phyloP scores from a whole-genome alignment of 2,888 invertebrate species.

The Drosophila cognata region DNA sequence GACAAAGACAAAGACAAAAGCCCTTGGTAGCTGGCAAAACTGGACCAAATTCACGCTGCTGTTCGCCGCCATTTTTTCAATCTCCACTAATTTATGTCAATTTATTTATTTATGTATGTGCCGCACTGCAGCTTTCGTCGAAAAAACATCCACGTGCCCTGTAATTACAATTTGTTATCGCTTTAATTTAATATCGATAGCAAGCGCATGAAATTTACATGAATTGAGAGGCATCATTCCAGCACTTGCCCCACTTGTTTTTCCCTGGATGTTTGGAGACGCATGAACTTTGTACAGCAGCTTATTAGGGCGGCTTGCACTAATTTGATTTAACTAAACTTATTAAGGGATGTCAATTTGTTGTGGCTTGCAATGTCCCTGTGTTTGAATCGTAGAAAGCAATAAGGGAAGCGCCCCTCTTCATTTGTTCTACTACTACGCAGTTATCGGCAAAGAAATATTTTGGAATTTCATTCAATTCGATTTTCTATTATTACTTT shows the following conservation, averaged over 20 bases:
- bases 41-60: slow-evolving; percentile 5
- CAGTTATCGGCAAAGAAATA: not conserved
- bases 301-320: slow-evolving; percentile 10
- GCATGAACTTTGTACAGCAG: not conserved
- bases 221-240: not conserved
- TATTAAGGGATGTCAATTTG: slow-evolving; percentile 2
- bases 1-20: slow-evolving; percentile 23
- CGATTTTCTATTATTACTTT: slow-evolving; percentile 5
- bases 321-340: slow-evolving; percentile 20
- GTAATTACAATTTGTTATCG: slow-evolving; percentile 81
- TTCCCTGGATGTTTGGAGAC: slow-evolving; percentile 16
- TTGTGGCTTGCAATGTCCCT: not conserved
- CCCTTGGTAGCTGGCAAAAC: not conserved
- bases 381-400: not conserved
- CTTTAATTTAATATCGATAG: slow-evolving; percentile 71
- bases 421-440: not conserved
- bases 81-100: slow-evolving; percentile 79
- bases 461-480: not conserved
- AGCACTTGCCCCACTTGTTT: slow-evolving; percentile 14
- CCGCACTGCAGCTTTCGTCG: slow-evolving; percentile 29
- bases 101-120: slow-evolving; percentile 70
- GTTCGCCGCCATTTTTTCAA: slow-evolving; percentile 62
- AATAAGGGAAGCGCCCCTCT: not conserved
- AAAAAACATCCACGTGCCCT: slow-evolving; percentile 55
- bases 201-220: slow-evolving; percentile 24